These are phyloP conservation scores for Peromyscus eremicus DNA, from an alignment of 2,797 vertebrate species.

Conservation along the genomic window DNA sequence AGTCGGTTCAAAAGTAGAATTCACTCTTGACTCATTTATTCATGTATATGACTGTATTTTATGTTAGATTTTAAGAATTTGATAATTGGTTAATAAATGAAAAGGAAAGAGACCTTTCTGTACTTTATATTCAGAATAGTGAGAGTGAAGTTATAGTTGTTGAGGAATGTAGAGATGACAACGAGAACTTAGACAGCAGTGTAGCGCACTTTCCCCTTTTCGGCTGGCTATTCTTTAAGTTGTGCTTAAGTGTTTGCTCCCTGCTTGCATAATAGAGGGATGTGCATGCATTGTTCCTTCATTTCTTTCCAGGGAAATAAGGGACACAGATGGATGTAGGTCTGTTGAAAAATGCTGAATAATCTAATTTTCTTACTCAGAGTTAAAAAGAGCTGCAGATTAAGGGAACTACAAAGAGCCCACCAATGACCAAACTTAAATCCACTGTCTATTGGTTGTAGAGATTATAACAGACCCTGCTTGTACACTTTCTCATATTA, in stretches of 20 bases:
- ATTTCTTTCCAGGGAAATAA: neutral
- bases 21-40: neutral
- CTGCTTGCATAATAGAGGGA: neutral
- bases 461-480: neutral
- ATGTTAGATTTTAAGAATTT: neutral
- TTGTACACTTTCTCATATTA: neutral
- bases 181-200: neutral
- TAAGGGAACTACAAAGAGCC: neutral
- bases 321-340: neutral
- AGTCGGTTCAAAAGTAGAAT: neutral
- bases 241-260: neutral
- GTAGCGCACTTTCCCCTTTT: too few relatives aligned
- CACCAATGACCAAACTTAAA: neutral
- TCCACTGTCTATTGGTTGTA: fast-evolving
- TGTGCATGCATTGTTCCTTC: neutral
- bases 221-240: neutral
- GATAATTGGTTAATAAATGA: neutral
- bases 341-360: neutral
- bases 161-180: neutral
- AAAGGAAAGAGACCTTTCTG: neutral
- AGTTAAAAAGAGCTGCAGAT: neutral
- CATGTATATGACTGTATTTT: neutral
- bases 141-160: neutral
- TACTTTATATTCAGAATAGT: neutral
- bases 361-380: neutral